Evolutionary conservation across 2,888 invertebrate genomes (phyloP).

Genomic region (Trachelus tabidus): DNA sequence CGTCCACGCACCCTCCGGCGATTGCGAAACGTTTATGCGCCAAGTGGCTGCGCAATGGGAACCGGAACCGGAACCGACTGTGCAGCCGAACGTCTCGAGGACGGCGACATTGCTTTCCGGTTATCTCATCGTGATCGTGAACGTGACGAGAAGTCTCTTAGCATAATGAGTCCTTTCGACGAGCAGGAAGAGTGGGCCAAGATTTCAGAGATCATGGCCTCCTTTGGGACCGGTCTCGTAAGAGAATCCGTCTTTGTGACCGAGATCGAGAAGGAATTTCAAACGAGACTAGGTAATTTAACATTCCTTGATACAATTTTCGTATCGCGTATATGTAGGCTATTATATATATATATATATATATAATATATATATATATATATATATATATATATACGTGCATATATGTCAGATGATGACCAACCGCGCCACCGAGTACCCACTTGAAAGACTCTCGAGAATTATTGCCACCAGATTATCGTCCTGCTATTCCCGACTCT

Average conservation of each 20-base stretch:
- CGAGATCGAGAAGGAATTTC: conserved; percentile 84
- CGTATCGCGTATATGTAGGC: neutral
- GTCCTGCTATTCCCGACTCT: neutral
- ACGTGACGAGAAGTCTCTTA: conserved; percentile 67
- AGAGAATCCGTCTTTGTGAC: conserved; percentile 82
- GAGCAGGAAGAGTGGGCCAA: conserved; percentile 97
- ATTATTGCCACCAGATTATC: neutral
- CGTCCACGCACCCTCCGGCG: conserved; percentile 81
- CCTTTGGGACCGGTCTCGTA: conserved; percentile 87
- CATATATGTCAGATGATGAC: neutral
- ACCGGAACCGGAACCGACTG: conserved; percentile 64
- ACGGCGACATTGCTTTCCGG: conserved; percentile 57
- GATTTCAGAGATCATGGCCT: conserved; percentile 95
- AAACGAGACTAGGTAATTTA: conserved; percentile 74
- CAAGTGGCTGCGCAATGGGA: conserved; percentile 59
- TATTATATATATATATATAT: no score
- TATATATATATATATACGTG: no score
- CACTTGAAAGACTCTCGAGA: neutral
- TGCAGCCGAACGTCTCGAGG: conserved; percentile 61
- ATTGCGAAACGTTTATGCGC: conserved; percentile 78
- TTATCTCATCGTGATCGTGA: conserved; percentile 60
- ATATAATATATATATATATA: no score
- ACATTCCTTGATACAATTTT: neutral
- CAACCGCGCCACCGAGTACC: neutral
- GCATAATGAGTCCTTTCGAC: conserved; percentile 88